Evolutionary conservation across 2,888 invertebrate genomes (phyloP).

Genomic region (Drosophila histrio): DNA sequence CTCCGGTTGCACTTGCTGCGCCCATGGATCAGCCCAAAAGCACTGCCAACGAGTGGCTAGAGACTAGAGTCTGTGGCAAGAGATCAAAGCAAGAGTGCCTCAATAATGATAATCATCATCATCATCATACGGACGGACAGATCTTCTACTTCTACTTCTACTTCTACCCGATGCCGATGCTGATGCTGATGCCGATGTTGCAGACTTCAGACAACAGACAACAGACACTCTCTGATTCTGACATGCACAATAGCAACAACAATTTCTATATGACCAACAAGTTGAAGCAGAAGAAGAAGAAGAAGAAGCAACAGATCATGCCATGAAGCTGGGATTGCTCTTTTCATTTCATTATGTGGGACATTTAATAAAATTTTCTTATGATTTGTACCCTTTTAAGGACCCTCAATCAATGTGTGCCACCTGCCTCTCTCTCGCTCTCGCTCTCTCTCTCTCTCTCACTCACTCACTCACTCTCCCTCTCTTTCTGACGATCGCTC

Average conservation of each 20-base stretch:
- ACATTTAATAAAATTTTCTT: constrained; percentile 75
- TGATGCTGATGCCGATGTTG: constrained; percentile 2
- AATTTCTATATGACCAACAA: constrained; percentile 31
- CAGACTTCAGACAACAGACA: neutral
- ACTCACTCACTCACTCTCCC: neutral
- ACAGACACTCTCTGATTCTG: constrained; percentile 40
- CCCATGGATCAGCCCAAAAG: constrained; percentile 35
- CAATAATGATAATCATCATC: constrained; percentile 75
- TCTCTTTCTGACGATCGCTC: neutral
- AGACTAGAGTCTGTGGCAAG: constrained; percentile 22
- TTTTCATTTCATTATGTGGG: constrained; percentile 65
- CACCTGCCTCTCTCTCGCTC: constrained; percentile 19
- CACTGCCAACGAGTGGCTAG: constrained; percentile 4
- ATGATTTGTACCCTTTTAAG: constrained; percentile 81
- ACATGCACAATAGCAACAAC: constrained; percentile 47
- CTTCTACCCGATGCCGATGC: constrained; percentile 4
- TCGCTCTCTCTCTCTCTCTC: neutral
- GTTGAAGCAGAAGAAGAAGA: neutral
- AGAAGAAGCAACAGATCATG: neutral
- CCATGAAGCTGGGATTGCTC: constrained; percentile 24
- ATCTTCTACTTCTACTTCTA: constrained; percentile 36
- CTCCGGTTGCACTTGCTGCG: constrained; percentile 69
- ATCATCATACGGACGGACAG: constrained; percentile 31
- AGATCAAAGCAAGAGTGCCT: constrained; percentile 79
- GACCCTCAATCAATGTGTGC: constrained; percentile 79